Conservation (phyloP, 2,888 invertebrate genomes). For the Gerris lacustris region DNA sequence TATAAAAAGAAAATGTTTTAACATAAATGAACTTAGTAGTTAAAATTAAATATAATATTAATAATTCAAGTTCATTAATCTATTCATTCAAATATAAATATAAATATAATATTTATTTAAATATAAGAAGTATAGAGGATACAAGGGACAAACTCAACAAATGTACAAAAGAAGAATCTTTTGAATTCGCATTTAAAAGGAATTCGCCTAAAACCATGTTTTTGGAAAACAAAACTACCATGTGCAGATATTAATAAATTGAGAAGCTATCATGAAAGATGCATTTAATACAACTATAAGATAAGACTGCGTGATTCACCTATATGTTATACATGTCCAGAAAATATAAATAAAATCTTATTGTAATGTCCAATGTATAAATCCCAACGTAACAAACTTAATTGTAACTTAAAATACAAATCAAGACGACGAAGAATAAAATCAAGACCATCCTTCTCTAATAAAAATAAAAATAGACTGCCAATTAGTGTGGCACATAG, state of each 20-base stretch:
- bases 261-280: neutral
- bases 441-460: neutral
- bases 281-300: neutral
- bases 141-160: neutral
- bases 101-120: too few relatives aligned
- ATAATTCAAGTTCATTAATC: too few relatives aligned
- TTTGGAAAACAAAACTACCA: neutral
- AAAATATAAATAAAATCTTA: neutral
- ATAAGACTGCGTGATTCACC: neutral
- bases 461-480: neutral
- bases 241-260: neutral
- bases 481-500: too few relatives aligned
- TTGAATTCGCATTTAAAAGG: neutral
- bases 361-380: neutral
- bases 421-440: neutral
- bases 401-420: neutral
- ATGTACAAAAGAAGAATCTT: neutral
- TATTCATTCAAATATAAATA: too few relatives aligned
- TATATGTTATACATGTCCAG: neutral
- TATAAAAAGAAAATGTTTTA: too few relatives aligned
- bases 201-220: neutral
- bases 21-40: too few relatives aligned
- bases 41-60: too few relatives aligned
- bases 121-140: too few relatives aligned
- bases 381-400: neutral